Evolutionary conservation across 2,888 invertebrate genomes (phyloP), one percentile per base, ranked within the genome.

Genomic region (Abrostola tripartita): DNA sequence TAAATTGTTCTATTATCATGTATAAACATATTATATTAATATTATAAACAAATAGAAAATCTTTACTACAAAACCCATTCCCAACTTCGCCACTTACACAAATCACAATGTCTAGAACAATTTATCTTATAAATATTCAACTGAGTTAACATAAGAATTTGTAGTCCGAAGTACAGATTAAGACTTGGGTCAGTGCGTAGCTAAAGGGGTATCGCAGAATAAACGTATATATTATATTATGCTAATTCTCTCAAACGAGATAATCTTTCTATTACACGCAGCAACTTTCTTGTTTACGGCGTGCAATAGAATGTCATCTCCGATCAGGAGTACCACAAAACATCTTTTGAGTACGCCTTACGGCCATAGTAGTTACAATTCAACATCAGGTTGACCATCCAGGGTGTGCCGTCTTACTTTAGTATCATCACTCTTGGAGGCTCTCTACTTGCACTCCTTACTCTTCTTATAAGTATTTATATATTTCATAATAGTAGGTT

Each of bases 101-200:
- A 24, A 24, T 24, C 24, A 24, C 24, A 4, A 24, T 40, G 40
- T 1, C 6, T 11, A 41, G 5, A 5, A 41, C 24, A 47, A 47
- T 6, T 47, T 47, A 9, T 47, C 44, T 9, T 0, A 6, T 7
- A 12, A 42, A 10, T 38, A 38, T 38, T 38, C 38, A 38, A 38
- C 42, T n/a, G 12, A 44, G 14, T 44, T 12, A 4, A 44, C 12
- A 12, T 44, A 14, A 40, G 11, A 40, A 40, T 40, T 40, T 11
- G 6, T 12, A 42, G 12, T 42, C 12, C 42, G 44, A 24, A 47
- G 44, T 9, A 47, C 42, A 11, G 12, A 44, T n/a, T n/a, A n/a
- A 47, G 44, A 24, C 44, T 24, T 47, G 44, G 44, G 44, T 47
- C 44, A 47, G 24, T 47, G 44, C 44, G 44, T 47, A 47, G 44